Conservation (phyloP, 2,797 vertebrate genomes). For the Psittacula echo region DNA sequence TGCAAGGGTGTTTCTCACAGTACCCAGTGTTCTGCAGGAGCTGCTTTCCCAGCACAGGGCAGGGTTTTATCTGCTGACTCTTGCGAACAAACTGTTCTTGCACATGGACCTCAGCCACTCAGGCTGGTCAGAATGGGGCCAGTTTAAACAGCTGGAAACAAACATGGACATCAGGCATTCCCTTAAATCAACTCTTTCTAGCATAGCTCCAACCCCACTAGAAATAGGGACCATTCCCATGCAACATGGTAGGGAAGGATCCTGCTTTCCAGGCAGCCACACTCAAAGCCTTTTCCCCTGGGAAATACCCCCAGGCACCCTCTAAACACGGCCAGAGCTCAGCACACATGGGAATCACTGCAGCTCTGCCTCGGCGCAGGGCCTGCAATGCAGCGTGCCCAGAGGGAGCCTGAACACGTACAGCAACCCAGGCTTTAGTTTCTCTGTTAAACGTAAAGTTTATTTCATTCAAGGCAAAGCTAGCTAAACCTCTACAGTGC, state of each 20-base stretch:
- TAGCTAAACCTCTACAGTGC: constrained; percentile 71
- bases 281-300: not conserved
- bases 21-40: fast-evolving
- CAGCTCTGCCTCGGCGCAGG: not conserved
- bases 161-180: not conserved
- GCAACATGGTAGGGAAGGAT: not conserved
- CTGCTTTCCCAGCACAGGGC: not conserved
- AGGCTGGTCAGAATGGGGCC: not conserved
- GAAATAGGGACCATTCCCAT: not conserved
- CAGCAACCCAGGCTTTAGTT: not conserved
- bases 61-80: not conserved
- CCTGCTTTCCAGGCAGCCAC: not conserved
- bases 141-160: not conserved
- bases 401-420: not conserved
- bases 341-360: not conserved
- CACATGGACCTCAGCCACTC: fast-evolving
- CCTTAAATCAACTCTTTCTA: not conserved
- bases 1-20: fast-evolving
- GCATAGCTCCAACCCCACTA: not conserved
- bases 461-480: constrained; percentile 81
- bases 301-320: not conserved
- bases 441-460: constrained; percentile 72
- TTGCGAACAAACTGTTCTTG: not conserved
- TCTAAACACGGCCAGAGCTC: not conserved
- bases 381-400: fast-evolving